Conservation (phyloP, 1,140 invertebrate genomes). For the Coenobita brevimanus region DNA sequence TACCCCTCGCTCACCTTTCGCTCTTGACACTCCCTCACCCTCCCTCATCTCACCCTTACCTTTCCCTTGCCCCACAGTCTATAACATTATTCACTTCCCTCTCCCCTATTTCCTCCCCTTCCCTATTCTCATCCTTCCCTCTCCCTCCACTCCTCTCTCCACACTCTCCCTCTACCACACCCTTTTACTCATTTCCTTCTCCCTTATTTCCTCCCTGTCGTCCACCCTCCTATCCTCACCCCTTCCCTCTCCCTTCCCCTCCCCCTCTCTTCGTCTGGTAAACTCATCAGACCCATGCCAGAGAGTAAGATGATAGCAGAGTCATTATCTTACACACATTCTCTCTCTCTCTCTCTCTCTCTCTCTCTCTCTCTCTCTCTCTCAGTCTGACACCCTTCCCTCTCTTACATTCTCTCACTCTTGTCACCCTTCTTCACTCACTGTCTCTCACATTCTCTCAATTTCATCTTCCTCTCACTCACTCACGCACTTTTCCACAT, state of each 20-base stretch:
- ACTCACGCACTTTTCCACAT: no score
- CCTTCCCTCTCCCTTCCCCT: not conserved
- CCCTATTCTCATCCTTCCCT: not conserved
- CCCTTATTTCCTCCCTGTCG: not conserved
- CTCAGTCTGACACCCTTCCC: no score
- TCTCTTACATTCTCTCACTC: no score
- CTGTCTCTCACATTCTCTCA: no score
- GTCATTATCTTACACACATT: slow-evolving; percentile 54
- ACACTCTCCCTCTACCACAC: no score
- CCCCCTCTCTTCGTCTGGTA: slow-evolving; percentile 18
- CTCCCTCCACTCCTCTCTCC: not conserved
- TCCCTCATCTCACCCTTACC: not conserved
- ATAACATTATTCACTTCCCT: no score
- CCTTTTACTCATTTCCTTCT: no score
- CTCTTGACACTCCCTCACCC: not conserved
- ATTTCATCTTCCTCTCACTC: no score
- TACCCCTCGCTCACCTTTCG: not conserved
- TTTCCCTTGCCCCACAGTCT: no score
- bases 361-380: slow-evolving; percentile 30
- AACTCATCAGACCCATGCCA: slow-evolving; percentile 34
- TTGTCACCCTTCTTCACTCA: no score
- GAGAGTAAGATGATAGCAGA: slow-evolving; percentile 44
- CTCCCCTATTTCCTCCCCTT: no score
- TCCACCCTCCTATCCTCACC: not conserved
- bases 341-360: slow-evolving; percentile 31